phyloP scores from a whole-genome alignment of 1,140 invertebrate genomes.

The Hesperophylax magnus region DNA sequence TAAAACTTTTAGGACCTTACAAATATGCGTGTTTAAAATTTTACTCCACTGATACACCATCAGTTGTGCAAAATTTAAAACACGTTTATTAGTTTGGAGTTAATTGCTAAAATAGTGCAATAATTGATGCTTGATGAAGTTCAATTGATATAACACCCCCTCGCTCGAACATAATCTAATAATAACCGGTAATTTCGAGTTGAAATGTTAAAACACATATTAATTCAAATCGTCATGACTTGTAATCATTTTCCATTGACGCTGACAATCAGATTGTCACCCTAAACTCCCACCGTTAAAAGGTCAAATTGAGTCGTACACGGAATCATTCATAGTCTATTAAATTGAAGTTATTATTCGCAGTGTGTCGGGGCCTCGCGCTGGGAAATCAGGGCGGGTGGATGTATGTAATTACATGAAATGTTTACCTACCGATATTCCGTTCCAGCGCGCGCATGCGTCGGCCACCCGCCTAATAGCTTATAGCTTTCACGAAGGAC shows the following conservation, averaged over 20 bases:
- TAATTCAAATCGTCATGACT: background rate
- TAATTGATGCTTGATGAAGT: too few species aligned
- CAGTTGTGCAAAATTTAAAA: too few species aligned
- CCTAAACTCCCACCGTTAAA: background rate
- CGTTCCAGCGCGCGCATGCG: slow-evolving; percentile 14
- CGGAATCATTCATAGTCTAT: slow-evolving; percentile 26
- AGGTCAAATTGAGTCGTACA: background rate
- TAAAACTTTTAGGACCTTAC: too few species aligned
- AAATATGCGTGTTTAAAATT: too few species aligned
- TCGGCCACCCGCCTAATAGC: slow-evolving; percentile 4
- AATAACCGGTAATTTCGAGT: too few species aligned
- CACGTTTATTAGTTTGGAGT: too few species aligned
- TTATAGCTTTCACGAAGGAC: background rate
- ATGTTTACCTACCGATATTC: slow-evolving; percentile 33
- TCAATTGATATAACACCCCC: too few species aligned
- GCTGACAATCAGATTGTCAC: too few species aligned
- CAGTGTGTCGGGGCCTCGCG: background rate
- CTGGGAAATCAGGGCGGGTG: background rate
- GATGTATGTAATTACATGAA: slow-evolving; percentile 25
- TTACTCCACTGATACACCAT: too few species aligned
- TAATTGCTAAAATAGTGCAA: too few species aligned
- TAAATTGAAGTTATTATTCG: slow-evolving; percentile 20
- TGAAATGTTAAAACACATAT: too few species aligned
- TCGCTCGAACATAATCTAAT: too few species aligned
- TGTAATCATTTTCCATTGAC: background rate